Evolutionary conservation across 2,797 vertebrate genomes (phyloP).

Genomic region (Vespertilio murinus): DNA sequence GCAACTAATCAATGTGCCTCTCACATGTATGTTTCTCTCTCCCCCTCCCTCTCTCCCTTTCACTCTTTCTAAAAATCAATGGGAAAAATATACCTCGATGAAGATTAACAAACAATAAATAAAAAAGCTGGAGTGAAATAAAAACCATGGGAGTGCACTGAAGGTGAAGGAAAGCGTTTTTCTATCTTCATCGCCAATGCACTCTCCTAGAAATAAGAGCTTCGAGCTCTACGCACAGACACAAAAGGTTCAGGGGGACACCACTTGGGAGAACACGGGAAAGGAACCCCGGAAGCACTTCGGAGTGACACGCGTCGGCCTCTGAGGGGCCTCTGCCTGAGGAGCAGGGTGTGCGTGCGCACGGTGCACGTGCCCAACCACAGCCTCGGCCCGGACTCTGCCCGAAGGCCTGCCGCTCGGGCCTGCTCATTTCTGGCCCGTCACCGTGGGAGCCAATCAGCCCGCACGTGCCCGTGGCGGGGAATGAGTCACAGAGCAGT

Average conservation of each 20-base stretch:
- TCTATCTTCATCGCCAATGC: too few relatives aligned
- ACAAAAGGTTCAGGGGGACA: not conserved
- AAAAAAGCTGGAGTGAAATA: not conserved
- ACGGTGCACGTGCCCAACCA: fast-evolving
- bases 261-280: not conserved
- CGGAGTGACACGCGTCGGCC: not conserved
- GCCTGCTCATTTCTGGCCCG: not conserved
- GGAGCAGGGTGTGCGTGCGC: not conserved
- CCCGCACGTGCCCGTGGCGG: fast-evolving
- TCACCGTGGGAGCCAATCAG: not conserved
- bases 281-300: not conserved
- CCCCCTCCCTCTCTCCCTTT: too few relatives aligned
- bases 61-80: not conserved
- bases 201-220: not conserved
- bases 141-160: not conserved
- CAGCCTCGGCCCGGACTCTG: not conserved
- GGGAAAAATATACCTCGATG: not conserved
- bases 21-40: not conserved
- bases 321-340: not conserved
- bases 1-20: not conserved
- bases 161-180: not conserved
- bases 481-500: fast-evolving
- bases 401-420: not conserved
- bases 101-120: not conserved
- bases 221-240: not conserved